Evolutionary conservation across 37 sponge, comb jelly and placozoan genomes (phyloP).

Genomic region (Halichondria panicea): DNA sequence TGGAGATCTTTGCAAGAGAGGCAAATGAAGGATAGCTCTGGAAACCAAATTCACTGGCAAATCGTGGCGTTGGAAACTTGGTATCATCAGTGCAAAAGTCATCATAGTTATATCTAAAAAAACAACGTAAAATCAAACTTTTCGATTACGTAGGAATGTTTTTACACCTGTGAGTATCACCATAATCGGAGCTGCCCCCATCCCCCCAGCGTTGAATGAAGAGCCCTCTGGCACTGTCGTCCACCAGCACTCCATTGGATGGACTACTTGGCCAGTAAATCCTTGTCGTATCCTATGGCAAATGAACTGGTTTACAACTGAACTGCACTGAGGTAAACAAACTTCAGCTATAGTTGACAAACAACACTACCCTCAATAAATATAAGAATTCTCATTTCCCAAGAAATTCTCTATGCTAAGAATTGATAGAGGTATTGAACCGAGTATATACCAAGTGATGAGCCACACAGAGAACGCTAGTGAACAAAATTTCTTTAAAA

Average conservation of each 20-base stretch:
- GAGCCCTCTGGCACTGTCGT: constrained; percentile 41
- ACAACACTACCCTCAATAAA: no score
- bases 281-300: constrained; percentile 67
- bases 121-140: neutral
- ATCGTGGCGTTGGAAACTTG: constrained; percentile 87
- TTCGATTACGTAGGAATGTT: no score
- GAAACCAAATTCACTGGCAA: constrained; percentile 96
- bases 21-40: constrained; percentile 91
- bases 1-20: constrained; percentile 52
- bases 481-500: no score
- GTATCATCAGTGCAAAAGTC: constrained; percentile 80
- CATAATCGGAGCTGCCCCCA: constrained; percentile 60
- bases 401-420: no score
- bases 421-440: no score
- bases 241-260: constrained; percentile 79
- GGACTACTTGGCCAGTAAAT: constrained; percentile 93
- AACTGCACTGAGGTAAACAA: no score
- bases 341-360: no score
- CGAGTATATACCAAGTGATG: no score
- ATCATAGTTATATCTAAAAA: constrained; percentile 84
- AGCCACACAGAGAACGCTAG: no score
- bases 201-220: constrained; percentile 89
- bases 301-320: no score
- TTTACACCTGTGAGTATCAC: constrained; percentile 86
- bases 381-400: no score